Evolutionary conservation across 2,113 vertebrate genomes (phyloP), one percentile per base, ranked within the genome.

Genomic region (Ardeotis arabs): DNA sequence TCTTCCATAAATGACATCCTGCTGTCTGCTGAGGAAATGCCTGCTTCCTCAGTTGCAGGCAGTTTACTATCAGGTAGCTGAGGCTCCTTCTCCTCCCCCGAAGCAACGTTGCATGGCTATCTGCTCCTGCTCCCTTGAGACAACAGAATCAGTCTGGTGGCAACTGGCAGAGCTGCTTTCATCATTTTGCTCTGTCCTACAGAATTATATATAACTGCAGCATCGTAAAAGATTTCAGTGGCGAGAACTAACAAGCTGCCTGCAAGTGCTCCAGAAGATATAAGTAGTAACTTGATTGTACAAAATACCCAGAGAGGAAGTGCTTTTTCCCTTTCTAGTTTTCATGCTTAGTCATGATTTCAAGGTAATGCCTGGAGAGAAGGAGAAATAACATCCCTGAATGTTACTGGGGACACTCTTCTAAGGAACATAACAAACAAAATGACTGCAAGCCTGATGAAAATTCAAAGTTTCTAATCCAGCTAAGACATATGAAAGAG

Each of bases 401-500:
- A 94, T 56, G 39, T 47, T 77, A 33, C 9, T 58, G 55, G 44
- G n/a, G 52, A 67, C 47, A 63, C 41, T 81, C 15, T 77, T 69
- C 31, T 47, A 60, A 75, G 52, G 52, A 79, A 66, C 27, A 12
- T 41, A 82, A 72, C 7, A 60, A 72, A 35, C 31, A 67, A 78
- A 93, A 79, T 60, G 70, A 70, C 83, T 69, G 62, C 49, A 90
- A 87, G 15, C 35, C 53, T 81, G 49, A 89, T 82, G 72, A 90
- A 95, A 97, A 96, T 89, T 84, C 88, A 75, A 35, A 79, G 7
- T 73, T 94, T 77, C 78, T 72, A 81, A 84, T 68, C 44, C 59
- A 85, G 56, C n/a, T 79, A 86, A 88, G 47, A 91, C 80, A 39
- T 55, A 86, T 47, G 75, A 86, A 91, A 80, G 56, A 79, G 47